phyloP scores from a whole-genome alignment of 2,888 invertebrate genomes.

The Eulithis prunata region DNA sequence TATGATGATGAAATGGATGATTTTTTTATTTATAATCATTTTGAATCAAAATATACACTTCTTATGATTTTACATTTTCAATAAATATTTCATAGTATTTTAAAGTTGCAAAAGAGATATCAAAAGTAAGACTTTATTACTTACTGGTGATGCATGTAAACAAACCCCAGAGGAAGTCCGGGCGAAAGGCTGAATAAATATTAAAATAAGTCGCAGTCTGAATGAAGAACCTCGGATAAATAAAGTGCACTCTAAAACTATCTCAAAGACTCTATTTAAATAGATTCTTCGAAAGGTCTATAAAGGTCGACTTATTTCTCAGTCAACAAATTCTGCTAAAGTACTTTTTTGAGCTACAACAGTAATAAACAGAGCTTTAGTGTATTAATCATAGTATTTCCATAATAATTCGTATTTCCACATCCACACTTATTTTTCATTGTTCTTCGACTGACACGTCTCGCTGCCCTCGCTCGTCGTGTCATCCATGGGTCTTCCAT shows the following conservation, averaged over 20 bases:
- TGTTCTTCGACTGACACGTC: no score
- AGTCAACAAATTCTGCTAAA: constrained; percentile 11
- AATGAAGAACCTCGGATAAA: constrained; percentile 16
- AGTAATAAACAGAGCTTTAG: no score
- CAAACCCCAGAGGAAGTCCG: constrained; percentile 7
- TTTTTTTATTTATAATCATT: no score
- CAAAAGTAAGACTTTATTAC: neutral
- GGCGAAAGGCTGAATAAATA: constrained; percentile 15
- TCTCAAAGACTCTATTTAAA: constrained; percentile 16
- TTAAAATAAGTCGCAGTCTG: constrained; percentile 9
- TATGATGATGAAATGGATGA: no score
- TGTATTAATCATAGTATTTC: no score
- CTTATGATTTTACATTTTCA: no score
- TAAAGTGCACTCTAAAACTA: constrained; percentile 16
- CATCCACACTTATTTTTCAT: no score
- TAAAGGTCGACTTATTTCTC: constrained; percentile 3
- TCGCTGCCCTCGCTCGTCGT: no score
- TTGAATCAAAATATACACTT: no score
- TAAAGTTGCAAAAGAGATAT: neutral
- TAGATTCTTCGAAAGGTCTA: constrained; percentile 4
- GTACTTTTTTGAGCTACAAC: no score
- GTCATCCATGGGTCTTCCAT: no score
- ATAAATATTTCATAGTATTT: neutral
- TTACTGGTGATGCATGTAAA: neutral
- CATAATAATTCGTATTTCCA: no score